These are phyloP conservation scores for Molothrus ater DNA, from an alignment of 2,797 vertebrate species.

Conservation along the genomic window DNA sequence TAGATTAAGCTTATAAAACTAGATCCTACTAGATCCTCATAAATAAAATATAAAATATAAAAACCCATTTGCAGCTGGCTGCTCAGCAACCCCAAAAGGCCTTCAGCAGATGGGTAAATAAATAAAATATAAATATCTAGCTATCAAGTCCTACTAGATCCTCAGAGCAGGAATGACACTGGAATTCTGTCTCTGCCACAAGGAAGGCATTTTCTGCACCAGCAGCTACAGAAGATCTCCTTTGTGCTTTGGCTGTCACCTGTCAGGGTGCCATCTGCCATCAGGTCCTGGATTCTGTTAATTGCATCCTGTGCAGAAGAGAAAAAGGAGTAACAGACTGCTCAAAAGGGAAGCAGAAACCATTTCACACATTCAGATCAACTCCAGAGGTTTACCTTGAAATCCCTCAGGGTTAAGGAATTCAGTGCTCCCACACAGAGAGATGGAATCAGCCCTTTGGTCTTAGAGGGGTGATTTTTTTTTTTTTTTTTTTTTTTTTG, in stretches of 20 bases:
- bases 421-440: background rate
- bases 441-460: background rate
- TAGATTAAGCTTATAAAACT: too few relatives aligned
- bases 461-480: background rate
- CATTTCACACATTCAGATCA: background rate
- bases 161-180: background rate
- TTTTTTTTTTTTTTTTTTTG: too few relatives aligned
- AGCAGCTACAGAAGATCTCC: background rate
- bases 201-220: background rate
- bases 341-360: background rate
- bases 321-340: background rate
- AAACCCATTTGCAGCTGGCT: background rate
- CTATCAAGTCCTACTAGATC: background rate
- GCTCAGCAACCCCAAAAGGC: background rate
- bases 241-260: slow-evolving; percentile 74
- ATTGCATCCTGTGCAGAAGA: slow-evolving; percentile 84
- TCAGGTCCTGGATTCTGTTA: slow-evolving; percentile 88
- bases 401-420: background rate
- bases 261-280: slow-evolving; percentile 90
- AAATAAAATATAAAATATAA: too few relatives aligned
- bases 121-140: background rate
- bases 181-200: background rate
- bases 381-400: background rate
- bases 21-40: too few relatives aligned
- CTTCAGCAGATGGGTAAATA: background rate